A percentile compares a stretch with the other conserved stretches of the same genome.
phyloP scores from a whole-genome alignment of 2,888 invertebrate genomes.

The Eristalinus aeneus region DNA sequence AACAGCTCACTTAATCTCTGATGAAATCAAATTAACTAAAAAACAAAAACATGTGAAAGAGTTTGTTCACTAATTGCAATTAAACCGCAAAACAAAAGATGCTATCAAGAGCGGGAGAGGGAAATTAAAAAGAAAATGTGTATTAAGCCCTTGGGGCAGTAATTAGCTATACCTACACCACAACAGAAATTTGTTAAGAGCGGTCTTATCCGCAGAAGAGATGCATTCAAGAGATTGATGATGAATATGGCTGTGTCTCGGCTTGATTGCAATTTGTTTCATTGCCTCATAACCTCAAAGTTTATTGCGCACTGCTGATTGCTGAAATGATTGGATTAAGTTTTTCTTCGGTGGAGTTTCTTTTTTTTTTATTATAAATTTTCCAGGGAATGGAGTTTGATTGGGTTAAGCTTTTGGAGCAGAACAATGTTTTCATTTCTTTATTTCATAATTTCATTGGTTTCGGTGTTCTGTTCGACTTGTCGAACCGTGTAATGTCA shows the following conservation, averaged over 20 bases:
- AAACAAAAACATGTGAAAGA: neutral
- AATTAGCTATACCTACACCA: neutral
- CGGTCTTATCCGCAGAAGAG: neutral
- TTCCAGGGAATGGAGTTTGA: neutral
- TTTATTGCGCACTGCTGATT: neutral
- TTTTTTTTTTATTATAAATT: neutral
- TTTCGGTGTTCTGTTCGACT: neutral
- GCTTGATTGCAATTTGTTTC: neutral
- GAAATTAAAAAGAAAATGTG: neutral
- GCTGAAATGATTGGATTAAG: neutral
- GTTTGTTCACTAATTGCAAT: neutral
- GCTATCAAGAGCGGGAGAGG: neutral
- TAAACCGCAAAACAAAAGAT: neutral
- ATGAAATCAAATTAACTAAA: neutral
- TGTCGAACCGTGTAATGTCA: neutral
- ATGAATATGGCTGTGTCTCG: neutral
- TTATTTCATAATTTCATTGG: neutral
- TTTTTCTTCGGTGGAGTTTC: neutral
- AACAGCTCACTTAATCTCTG: neutral
- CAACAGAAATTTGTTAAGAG: neutral
- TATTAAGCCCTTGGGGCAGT: neutral
- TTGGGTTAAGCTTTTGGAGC: neutral
- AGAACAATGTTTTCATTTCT: neutral
- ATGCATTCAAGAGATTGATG: neutral
- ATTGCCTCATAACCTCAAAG: neutral